Evolutionary conservation across 2,888 invertebrate species (phyloP).

Genomic region (Myopa tessellatipennis): DNA sequence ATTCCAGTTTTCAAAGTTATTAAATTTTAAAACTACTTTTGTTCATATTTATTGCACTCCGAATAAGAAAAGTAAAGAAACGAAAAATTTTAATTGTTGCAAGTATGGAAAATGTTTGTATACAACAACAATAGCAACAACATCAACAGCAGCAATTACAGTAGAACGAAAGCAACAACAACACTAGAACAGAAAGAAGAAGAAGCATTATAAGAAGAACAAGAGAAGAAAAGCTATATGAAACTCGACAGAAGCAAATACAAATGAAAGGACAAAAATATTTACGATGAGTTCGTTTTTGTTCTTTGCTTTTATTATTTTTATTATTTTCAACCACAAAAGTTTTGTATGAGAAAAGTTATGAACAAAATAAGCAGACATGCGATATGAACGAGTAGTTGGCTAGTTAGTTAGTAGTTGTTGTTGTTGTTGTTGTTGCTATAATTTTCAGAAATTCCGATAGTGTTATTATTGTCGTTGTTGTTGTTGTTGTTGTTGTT

Average conservation of each 20-base stretch:
- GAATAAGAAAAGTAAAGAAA: too few relatives aligned
- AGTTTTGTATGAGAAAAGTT: slow-evolving; percentile 12
- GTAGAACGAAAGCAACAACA: background rate
- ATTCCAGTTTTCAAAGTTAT: too few relatives aligned
- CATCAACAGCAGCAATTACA: background rate
- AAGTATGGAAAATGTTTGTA: background rate
- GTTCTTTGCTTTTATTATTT: background rate
- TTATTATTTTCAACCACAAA: background rate
- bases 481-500: background rate
- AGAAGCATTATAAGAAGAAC: background rate
- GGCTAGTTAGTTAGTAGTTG: too few relatives aligned
- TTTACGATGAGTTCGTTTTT: background rate
- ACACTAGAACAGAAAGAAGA: background rate
- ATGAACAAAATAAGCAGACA: background rate
- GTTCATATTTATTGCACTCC: too few relatives aligned
- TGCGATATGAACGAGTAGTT: background rate
- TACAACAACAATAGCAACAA: background rate
- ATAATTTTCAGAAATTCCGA: background rate
- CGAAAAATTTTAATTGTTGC: too few relatives aligned
- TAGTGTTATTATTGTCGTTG: background rate
- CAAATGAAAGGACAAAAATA: background rate
- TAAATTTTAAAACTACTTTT: too few relatives aligned
- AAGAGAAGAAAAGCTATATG: too few relatives aligned
- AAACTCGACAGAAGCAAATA: background rate
- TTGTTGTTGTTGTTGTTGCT: background rate